Evolutionary conservation across 2,113 vertebrate species (phyloP), one percentile per base, ranked within the genome.

Genomic region (Engraulis encrasicolus): DNA sequence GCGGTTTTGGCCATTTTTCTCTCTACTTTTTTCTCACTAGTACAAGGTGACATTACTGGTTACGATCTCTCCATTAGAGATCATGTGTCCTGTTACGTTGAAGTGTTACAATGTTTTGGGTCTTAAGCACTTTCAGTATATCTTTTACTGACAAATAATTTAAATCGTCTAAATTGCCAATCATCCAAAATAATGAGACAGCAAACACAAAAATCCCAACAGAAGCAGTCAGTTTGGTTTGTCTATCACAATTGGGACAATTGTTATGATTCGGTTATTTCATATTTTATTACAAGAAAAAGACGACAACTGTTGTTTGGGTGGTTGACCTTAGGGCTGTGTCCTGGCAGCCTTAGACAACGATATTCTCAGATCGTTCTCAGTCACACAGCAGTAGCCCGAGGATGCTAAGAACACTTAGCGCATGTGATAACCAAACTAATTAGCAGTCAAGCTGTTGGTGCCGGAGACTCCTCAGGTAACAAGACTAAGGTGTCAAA

Each of bases 371-470:
- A 45, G 58, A 66, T 66, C 31, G 58, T 66, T 66, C 58, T 11
- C 23, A 66, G 23, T 9, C 23, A 14, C 58, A 66, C 58, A 31
- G 58, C 12, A 23, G n/a, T 27, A 27, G 6, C 27, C 58, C 6
- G 27, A 66, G 58, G 23, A 31, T 11, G 23, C 58, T 31, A 9
- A 2, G 58, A 66, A 66, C n/a, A 66, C 58, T 66, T n/a, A 20
- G 52, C n/a, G 58, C 31, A 23, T n/a, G 23, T 31, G 58, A 66
- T 66, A 66, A 27, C 58, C 31, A 38, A 66, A 0, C 52, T 66
- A 66, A 71, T 79, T 80, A 66, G 7, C 58, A 66, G 58, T 66
- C 58, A 66, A 66, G 58, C 58, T 66, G 58, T 66, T 66, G 23
- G 58, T 66, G 58, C 58, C 7, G 20, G 58, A 1, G 23, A 14